A percentile compares a stretch with the other conserved stretches of the same genome.
Conservation (phyloP, 2,113 vertebrate species). For the Eira barbara region DNA sequence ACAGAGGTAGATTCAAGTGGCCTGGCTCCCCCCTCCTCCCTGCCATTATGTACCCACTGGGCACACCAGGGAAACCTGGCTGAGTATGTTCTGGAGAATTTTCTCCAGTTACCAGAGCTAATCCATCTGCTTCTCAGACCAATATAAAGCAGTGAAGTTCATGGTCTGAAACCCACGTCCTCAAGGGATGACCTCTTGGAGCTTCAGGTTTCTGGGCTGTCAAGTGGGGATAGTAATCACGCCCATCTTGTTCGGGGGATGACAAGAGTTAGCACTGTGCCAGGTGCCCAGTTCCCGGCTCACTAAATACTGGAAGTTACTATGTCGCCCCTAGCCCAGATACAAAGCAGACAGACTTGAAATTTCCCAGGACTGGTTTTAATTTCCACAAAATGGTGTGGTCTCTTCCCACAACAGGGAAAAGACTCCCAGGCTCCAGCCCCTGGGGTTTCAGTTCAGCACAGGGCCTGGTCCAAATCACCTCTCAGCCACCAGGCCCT, state of each 20-base stretch:
- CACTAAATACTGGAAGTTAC: neutral
- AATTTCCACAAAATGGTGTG: slow-evolving; percentile 60
- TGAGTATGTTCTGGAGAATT: neutral
- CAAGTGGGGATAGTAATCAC: neutral
- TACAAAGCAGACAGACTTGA: neutral
- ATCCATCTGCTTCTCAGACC: neutral
- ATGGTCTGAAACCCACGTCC: neutral
- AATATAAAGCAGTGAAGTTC: neutral
- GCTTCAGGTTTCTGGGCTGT: slow-evolving; percentile 3
- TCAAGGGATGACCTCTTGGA: neutral
- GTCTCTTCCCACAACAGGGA: slow-evolving; percentile 11
- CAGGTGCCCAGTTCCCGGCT: neutral
- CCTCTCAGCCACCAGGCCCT: neutral
- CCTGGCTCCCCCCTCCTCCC: neutral
- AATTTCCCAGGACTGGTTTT: slow-evolving; percentile 50
- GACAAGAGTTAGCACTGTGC: neutral
- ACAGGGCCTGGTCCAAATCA: neutral
- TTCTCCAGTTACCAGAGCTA: neutral
- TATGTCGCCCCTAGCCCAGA: neutral
- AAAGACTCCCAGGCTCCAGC: neutral
- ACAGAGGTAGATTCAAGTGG: neutral
- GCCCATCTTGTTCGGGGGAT: neutral
- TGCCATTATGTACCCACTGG: neutral
- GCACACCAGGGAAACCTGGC: neutral
- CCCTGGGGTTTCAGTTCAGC: neutral